Evolutionary conservation across 2,797 vertebrate genomes (phyloP), one percentile per base, ranked within the genome.

Genomic region (Nothura maculosa): DNA sequence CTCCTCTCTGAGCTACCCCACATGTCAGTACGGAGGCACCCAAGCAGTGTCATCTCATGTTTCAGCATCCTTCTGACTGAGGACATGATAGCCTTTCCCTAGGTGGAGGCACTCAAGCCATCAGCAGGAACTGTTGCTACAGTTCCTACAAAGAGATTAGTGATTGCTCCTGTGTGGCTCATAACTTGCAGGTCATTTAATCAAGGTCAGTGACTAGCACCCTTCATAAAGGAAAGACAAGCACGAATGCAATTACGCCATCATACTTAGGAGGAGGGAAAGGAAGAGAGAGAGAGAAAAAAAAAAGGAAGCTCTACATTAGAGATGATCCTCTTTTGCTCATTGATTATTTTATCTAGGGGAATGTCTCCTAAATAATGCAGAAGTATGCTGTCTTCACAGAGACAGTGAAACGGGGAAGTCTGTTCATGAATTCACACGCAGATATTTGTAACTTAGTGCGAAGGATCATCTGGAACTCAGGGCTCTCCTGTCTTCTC

Each of bases 131-230:
- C 38, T 20, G 11, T 45, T 14, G 64, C 85, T 95, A 82, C 81
- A n/a, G n/a, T n/a, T n/a, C n/a, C n/a, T n/a, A n/a, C 84, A 80
- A 69, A 72, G 27, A 77, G 60, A 87, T 67, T 60, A 79, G 28
- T 19, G 47, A 96, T 84, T 93, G 85, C 75, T 95, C 95, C 93
- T 88, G 12, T 45, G 89, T 86, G 92, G 89, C 93, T 78, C 93
- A 75, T 95, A 96, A 93, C 81, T 95, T 75, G 92, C 64, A 94
- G 74, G 70, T 92, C 87, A 83, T 91, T 94, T 94, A 92, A 91
- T 84, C 4, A 77, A 93, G 89, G 92, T 74, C 89, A 86, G 61
- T 16, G 83, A 68, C 48, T 67, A 77, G 48, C 43, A 87, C 52
- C 66, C 61, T 43, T 57, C 82, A 79, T 48, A 72, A 87, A 77